Percentiles rank a stretch among this genome's conserved stretches.
Evolutionary conservation across 1,140 invertebrate species (phyloP).

Genomic region (Tenebrio molitor): DNA sequence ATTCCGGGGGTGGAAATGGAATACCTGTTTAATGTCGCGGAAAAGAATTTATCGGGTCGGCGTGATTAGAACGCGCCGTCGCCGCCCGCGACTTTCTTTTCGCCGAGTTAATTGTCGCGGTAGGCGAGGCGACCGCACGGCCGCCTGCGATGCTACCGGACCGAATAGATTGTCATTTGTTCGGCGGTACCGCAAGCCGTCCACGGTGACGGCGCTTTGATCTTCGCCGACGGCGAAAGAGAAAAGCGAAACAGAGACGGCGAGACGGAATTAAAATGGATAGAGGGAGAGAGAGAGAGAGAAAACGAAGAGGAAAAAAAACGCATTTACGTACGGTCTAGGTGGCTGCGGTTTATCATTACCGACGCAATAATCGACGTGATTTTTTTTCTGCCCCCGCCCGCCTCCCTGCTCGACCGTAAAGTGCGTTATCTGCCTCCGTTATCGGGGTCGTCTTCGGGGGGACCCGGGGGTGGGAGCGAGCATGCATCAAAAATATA

Average conservation of each 20-base stretch:
- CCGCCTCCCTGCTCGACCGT: neutral
- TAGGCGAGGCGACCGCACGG: constrained; percentile 17
- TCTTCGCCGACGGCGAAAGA: constrained; percentile 15
- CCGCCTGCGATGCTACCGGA: constrained; percentile 18
- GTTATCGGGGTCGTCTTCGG: constrained; percentile 16
- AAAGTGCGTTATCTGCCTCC: constrained; percentile 5
- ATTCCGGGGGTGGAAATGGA: constrained; percentile 44
- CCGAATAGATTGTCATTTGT: constrained; percentile 26
- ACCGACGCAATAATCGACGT: constrained; percentile 6
- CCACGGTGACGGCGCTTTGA: no score
- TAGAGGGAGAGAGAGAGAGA: no score
- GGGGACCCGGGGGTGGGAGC: neutral
- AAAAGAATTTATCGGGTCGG: constrained; percentile 49
- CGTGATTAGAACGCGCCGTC: neutral
- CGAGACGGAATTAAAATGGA: neutral
- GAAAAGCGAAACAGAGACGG: no score
- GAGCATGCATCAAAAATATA: constrained; percentile 58
- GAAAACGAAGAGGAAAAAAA: no score
- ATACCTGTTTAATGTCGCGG: constrained; percentile 54
- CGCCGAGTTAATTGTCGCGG: neutral
- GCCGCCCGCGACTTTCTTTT: neutral
- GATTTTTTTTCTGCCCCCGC: neutral
- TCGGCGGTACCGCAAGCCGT: neutral
- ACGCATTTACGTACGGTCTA: no score
- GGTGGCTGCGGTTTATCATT: constrained; percentile 27